Percentiles rank a stretch among this genome's conserved stretches.
phyloP scores from a whole-genome alignment of 2,888 invertebrate species.

The Trimorus sp. region DNA sequence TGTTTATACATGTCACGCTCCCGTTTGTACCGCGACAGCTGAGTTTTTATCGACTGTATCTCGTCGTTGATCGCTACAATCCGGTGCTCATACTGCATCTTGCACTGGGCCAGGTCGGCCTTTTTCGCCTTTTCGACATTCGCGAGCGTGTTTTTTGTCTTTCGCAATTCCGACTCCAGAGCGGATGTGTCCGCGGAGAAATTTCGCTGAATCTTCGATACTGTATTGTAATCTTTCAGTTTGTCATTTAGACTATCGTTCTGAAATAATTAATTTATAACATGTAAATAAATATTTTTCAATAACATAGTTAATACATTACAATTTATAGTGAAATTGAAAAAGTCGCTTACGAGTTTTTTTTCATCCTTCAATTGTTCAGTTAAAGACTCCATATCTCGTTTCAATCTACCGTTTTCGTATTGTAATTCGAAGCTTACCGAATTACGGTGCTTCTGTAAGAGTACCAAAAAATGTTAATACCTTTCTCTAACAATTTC shows the following conservation, averaged over 20 bases:
- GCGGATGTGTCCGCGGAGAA: conserved; percentile 89
- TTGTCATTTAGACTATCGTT: conserved; percentile 91
- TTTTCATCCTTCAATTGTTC: conserved; percentile 89
- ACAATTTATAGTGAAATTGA: too few relatives aligned
- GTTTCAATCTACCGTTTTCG: conserved; percentile 87
- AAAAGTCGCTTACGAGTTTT: conserved; percentile 83
- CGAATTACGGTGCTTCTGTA: conserved; percentile 73
- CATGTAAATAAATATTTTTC: too few relatives aligned
- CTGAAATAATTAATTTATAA: conserved; percentile 76
- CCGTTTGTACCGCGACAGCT: conserved; percentile 89
- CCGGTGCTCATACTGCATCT: conserved; percentile 92
- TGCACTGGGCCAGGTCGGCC: conserved; percentile 90
- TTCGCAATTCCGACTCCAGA: conserved; percentile 89
- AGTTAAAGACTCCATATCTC: conserved; percentile 86
- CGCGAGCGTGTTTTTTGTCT: conserved; percentile 85
- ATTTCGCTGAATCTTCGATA: conserved; percentile 91
- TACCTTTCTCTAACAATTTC: conserved; percentile 37
- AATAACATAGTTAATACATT: too few relatives aligned
- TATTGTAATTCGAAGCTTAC: conserved; percentile 86
- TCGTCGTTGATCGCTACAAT: conserved; percentile 91
- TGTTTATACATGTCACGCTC: conserved; percentile 95
- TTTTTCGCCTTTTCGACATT: conserved; percentile 89
- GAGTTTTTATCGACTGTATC: conserved; percentile 90
- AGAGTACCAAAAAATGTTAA: conserved; percentile 66
- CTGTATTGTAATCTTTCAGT: conserved; percentile 92